phyloP scores from a whole-genome alignment of 2,113 vertebrate genomes.

The Syngnathoides biaculeatus region DNA sequence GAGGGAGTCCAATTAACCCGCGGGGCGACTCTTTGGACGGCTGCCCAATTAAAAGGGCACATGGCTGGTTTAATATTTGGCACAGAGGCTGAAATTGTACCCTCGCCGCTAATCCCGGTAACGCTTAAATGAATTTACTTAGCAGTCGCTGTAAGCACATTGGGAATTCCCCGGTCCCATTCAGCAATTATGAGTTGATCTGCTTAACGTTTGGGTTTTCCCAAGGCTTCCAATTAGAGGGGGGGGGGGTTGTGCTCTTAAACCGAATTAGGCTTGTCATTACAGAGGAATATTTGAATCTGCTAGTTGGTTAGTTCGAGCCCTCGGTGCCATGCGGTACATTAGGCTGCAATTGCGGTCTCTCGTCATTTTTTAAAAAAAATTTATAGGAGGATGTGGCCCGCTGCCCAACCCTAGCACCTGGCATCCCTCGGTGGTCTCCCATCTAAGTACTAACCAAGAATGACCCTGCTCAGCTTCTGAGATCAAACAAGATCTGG shows the following conservation, averaged over 20 bases:
- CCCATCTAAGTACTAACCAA: no score
- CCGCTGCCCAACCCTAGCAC: no score
- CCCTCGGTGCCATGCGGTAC: no score
- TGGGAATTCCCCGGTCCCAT: neutral
- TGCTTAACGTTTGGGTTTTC: neutral
- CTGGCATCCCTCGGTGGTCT: no score
- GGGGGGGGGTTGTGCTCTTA: neutral
- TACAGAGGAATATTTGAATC: neutral
- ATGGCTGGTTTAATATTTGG: neutral
- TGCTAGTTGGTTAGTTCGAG: no score
- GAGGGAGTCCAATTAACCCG: neutral
- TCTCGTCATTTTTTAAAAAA: no score
- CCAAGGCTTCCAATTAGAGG: neutral
- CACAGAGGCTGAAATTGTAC: neutral
- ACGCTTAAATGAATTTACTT: neutral
- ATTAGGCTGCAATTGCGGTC: no score
- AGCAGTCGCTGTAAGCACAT: neutral
- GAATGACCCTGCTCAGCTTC: no score
- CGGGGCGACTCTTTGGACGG: neutral
- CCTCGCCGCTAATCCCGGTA: neutral
- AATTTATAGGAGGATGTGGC: no score
- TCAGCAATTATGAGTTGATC: conserved; percentile 1
- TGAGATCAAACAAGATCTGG: no score
- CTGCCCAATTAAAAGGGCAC: conserved; percentile 1
- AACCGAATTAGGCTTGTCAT: neutral